These are phyloP conservation scores for Osmerus eperlanus DNA, from an alignment of 2,113 vertebrate species.

Conservation along the genomic window DNA sequence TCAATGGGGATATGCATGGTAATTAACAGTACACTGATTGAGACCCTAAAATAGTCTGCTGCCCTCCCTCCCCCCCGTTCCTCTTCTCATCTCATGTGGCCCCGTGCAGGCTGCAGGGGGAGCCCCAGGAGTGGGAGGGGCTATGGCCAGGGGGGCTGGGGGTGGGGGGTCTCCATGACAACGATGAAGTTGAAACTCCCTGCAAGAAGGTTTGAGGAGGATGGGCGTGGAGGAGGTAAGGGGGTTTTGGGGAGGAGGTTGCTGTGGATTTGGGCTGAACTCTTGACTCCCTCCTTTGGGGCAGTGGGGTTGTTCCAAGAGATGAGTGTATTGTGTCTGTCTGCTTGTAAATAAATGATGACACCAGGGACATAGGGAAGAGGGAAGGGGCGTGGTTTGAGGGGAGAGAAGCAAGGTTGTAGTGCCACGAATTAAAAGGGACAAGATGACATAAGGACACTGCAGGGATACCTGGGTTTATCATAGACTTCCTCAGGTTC, in stretches of 20 bases:
- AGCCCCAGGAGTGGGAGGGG: constrained; percentile 27
- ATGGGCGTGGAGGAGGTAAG: background rate
- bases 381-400: background rate
- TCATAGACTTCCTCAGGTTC: constrained; percentile 60
- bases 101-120: constrained; percentile 52
- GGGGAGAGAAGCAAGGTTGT: constrained; percentile 19
- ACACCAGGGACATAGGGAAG: constrained; percentile 22
- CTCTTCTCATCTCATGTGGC: constrained; percentile 30
- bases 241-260: too few relatives aligned
- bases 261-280: too few relatives aligned
- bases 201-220: constrained; percentile 1
- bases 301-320: background rate
- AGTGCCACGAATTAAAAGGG: constrained; percentile 62
- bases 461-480: constrained; percentile 64
- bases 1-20: constrained; percentile 18
- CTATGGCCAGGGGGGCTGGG: constrained; percentile 5
- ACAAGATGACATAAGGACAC: constrained; percentile 67
- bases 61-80: background rate
- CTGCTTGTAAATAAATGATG: constrained; percentile 62
- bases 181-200: constrained; percentile 57
- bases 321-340: constrained; percentile 33
- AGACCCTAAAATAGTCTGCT: constrained; percentile 39
- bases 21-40: constrained; percentile 25
- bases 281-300: too few relatives aligned
- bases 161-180: constrained; percentile 54